Evolutionary conservation across 2,797 vertebrate species (phyloP).

Genomic region (Neostethus bicornis): DNA sequence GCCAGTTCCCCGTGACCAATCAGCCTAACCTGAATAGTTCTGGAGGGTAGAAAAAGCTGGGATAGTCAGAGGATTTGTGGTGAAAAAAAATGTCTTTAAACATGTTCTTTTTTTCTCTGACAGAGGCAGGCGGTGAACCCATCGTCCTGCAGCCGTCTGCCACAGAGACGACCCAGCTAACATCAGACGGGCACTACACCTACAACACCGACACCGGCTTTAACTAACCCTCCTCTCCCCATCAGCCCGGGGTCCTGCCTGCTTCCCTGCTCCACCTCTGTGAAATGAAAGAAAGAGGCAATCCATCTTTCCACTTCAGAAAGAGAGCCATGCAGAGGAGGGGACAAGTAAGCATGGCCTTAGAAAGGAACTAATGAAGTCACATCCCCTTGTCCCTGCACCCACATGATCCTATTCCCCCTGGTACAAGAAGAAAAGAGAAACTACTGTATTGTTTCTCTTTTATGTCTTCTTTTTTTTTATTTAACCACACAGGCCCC

Average conservation of each 20-base stretch:
- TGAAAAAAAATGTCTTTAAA: background rate
- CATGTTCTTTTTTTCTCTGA: slow-evolving; percentile 16
- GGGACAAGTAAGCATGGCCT: slow-evolving; percentile 74
- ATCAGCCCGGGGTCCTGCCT: slow-evolving; percentile 60
- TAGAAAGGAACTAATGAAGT: slow-evolving; percentile 73
- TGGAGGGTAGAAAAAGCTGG: no score
- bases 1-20: no score
- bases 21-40: no score
- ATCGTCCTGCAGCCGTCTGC: slow-evolving; percentile 95
- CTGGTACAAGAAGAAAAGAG: slow-evolving; percentile 54
- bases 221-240: slow-evolving; percentile 82
- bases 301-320: slow-evolving; percentile 69
- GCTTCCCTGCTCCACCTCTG: slow-evolving; percentile 74
- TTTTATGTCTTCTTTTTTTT: slow-evolving; percentile 63
- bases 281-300: slow-evolving; percentile 71
- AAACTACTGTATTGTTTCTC: slow-evolving; percentile 58
- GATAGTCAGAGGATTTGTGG: background rate
- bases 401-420: slow-evolving; percentile 35
- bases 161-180: slow-evolving; percentile 98
- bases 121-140: slow-evolving; percentile 83
- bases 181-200: slow-evolving; percentile 89
- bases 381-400: slow-evolving; percentile 44
- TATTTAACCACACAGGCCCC: slow-evolving; percentile 66
- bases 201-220: slow-evolving; percentile 95
- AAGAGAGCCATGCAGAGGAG: slow-evolving; percentile 64